phyloP scores from a whole-genome alignment of 2,113 vertebrate species.

The Triplophysa tibetana region DNA sequence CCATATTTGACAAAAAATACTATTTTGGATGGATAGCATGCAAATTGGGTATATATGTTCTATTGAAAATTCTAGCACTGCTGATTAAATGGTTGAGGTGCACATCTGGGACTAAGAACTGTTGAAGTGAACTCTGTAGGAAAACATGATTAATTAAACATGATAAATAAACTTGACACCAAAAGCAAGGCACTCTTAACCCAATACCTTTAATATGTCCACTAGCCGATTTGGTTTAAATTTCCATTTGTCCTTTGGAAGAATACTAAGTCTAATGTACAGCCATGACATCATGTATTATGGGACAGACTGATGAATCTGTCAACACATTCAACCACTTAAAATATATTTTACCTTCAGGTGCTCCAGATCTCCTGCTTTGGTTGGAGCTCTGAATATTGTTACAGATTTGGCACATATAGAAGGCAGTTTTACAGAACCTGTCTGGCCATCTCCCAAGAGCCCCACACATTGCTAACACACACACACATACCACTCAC shows the following conservation, averaged over 20 bases:
- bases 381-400: background rate
- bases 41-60: too few relatives aligned
- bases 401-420: background rate
- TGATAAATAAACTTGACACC: too few relatives aligned
- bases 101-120: too few relatives aligned
- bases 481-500: background rate
- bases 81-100: too few relatives aligned
- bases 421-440: slow-evolving; percentile 6
- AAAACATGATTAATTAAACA: too few relatives aligned
- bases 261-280: background rate
- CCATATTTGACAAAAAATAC: too few relatives aligned
- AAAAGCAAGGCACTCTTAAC: background rate
- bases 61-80: too few relatives aligned
- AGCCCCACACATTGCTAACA: slow-evolving; percentile 17
- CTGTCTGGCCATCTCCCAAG: background rate
- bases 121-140: too few relatives aligned
- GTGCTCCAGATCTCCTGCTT: background rate
- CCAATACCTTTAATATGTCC: background rate
- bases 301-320: background rate
- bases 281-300: background rate
- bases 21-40: too few relatives aligned
- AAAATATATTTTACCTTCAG: background rate
- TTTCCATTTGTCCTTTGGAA: background rate
- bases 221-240: background rate
- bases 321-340: background rate